Conservation (phyloP, 2,888 invertebrate genomes). For the Schrankia costaestrigalis region DNA sequence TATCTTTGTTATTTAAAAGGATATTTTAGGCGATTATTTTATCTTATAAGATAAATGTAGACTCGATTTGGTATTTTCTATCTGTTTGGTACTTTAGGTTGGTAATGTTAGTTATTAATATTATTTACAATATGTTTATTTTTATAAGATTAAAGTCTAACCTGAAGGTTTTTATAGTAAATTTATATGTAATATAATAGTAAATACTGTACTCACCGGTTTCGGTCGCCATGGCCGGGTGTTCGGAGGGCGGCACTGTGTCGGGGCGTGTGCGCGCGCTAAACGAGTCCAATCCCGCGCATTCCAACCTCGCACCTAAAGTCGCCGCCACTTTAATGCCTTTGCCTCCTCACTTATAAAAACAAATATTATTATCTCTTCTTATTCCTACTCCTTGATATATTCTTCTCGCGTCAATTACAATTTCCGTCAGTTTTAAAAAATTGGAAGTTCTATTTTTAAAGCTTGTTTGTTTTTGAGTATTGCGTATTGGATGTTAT, state of each 20-base stretch:
- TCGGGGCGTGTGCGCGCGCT: slow-evolving; percentile 74
- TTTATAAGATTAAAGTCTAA: neutral
- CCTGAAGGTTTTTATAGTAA: neutral
- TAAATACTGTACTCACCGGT: slow-evolving; percentile 57
- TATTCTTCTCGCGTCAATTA: slow-evolving; percentile 18
- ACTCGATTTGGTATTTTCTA: no score
- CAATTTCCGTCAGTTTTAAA: slow-evolving; percentile 17
- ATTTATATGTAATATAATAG: slow-evolving; percentile 1
- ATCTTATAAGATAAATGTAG: no score
- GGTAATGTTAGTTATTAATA: no score
- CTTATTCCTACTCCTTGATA: slow-evolving; percentile 25
- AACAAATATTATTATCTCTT: slow-evolving; percentile 11
- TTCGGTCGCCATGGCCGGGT: slow-evolving; percentile 78
- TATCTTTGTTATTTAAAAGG: no score
- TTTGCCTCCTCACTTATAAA: slow-evolving; percentile 25
- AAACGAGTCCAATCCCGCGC: slow-evolving; percentile 74
- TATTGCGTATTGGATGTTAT: slow-evolving; percentile 40
- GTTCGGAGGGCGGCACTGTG: slow-evolving; percentile 76
- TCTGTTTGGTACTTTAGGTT: no score
- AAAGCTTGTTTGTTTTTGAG: slow-evolving; percentile 46
- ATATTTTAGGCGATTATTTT: no score
- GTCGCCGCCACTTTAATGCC: slow-evolving; percentile 70
- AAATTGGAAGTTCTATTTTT: slow-evolving; percentile 34
- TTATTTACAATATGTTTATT: neutral
- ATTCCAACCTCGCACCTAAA: slow-evolving; percentile 69